Base-by-base conservation (phyloP, 2,113 vertebrate genomes). In the Alethe castanea region DNA sequence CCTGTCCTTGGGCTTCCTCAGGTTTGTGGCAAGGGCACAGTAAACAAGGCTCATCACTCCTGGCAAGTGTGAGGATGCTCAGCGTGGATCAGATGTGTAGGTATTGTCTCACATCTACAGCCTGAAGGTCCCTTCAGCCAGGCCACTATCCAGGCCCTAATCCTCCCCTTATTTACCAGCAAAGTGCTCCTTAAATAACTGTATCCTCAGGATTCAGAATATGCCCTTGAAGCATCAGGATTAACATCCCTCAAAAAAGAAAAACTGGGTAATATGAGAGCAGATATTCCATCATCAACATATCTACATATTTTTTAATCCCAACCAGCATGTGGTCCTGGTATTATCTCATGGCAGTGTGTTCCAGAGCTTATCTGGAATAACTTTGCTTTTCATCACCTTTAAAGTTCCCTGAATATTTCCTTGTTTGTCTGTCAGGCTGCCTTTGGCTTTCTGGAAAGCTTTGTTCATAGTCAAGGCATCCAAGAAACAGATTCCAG, bases 241-340 rank as follows among this genome's bases (percentile, higher is more conserved):
- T 88, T 91, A 93, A 59, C 60, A 57, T 94, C 67, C 79, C 87
- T 86, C 80, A 81, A 88, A 92, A 95, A 94, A 95, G 65, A 92
- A 88, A 95, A 96, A 80, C 24, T 14, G 56, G 28, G 89, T 92
- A 95, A 93, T 78, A 70, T 67, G 82, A 96, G 76, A 95, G 60
- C 82, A 94, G 79, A 93, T 94, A 95, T 93, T 78, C 80, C 92
- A 94, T 94, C 96, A 95, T 94, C 90, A 85, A 91, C 66, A 77
- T 90, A 95, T 93, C 90, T 83, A 86, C 52, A 42, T 81, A 90
- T 92, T 86, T 94, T 95, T 95, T 91, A 96, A 96, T 94, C 92
- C 92, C 48, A 86, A 44, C 52, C 82, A 90, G 67, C 94, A 81
- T 19, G 44, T 90, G 84, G 59, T 78, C 87, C 72, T 84, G n/a